Evolutionary conservation across 2,797 vertebrate genomes (phyloP).

Genomic region (Poecilia picta): DNA sequence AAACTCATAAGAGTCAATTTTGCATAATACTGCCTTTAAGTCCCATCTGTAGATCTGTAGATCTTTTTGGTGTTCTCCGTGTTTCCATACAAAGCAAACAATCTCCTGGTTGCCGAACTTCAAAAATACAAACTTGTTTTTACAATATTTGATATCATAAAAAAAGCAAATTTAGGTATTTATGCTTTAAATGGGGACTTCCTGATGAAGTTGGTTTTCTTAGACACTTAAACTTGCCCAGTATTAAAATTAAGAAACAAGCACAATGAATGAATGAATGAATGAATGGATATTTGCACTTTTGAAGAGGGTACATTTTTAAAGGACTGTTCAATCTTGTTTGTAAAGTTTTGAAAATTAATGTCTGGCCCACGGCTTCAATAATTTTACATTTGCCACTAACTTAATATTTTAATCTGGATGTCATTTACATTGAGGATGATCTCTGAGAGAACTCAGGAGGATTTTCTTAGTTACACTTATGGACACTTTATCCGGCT

Average conservation of each 20-base stretch:
- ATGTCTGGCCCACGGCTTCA: neutral
- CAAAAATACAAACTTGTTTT: too few relatives aligned
- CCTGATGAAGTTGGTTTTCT: too few relatives aligned
- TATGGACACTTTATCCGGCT: conserved; percentile 54
- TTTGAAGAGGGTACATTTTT: neutral
- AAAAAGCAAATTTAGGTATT: too few relatives aligned
- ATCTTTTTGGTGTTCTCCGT: neutral
- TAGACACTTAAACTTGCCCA: neutral
- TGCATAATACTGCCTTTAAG: neutral
- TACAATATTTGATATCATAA: too few relatives aligned
- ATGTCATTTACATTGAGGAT: conserved; percentile 14
- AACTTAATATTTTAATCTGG: conserved; percentile 22
- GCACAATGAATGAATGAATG: neutral
- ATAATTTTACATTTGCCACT: neutral
- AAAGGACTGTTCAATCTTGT: neutral
- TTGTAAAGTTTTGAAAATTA: neutral
- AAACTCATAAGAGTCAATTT: too few relatives aligned
- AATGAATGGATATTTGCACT: neutral
- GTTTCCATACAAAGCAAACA: too few relatives aligned
- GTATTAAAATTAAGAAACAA: neutral
- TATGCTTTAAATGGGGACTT: too few relatives aligned
- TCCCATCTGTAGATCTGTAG: neutral
- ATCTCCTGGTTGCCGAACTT: too few relatives aligned
- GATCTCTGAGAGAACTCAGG: conserved; percentile 38
- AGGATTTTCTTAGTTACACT: conserved; percentile 52